Conservation (phyloP, 2,113 vertebrate species). For the Nothoprocta perdicaria region DNA sequence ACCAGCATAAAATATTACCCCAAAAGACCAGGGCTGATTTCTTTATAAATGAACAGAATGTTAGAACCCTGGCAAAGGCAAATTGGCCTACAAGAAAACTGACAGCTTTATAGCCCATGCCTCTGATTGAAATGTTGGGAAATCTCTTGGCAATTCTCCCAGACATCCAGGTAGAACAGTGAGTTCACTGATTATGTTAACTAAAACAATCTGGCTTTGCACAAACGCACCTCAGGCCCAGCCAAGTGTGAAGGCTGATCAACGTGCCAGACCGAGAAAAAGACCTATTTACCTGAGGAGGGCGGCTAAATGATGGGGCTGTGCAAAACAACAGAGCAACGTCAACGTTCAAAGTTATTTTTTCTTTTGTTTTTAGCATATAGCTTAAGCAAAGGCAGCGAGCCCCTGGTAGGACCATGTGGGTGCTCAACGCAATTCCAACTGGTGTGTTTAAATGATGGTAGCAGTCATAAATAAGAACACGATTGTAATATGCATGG, state of each 20-base stretch:
- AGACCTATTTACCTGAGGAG: slow-evolving; percentile 69
- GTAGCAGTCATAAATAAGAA: background rate
- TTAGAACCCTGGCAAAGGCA: slow-evolving; percentile 84
- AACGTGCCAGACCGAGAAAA: slow-evolving; percentile 71
- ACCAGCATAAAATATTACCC: slow-evolving; percentile 71
- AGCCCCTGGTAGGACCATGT: fast-evolving
- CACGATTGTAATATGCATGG: background rate
- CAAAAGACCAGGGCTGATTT: slow-evolving; percentile 68
- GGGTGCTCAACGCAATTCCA: background rate
- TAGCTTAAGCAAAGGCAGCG: background rate
- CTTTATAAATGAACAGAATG: slow-evolving; percentile 75
- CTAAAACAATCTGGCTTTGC: slow-evolving; percentile 84
- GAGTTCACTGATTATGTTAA: slow-evolving; percentile 86
- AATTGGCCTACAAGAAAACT: slow-evolving; percentile 85
- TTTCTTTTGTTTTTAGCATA: background rate
- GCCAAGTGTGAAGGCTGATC: slow-evolving; percentile 79
- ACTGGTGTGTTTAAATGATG: fast-evolving
- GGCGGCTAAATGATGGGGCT: background rate
- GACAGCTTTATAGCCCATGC: slow-evolving; percentile 88
- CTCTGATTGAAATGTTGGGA: slow-evolving; percentile 83
- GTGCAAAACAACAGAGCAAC: background rate
- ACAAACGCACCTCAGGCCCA: slow-evolving; percentile 82
- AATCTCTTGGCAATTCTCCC: slow-evolving; percentile 86
- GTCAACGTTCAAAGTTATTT: background rate
- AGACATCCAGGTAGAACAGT: slow-evolving; percentile 89